Percentiles rank a stretch among this genome's conserved stretches.
Conservation (phyloP, 35 echinoderm and acorn worm genomes). For the Apostichopus japonicus region DNA sequence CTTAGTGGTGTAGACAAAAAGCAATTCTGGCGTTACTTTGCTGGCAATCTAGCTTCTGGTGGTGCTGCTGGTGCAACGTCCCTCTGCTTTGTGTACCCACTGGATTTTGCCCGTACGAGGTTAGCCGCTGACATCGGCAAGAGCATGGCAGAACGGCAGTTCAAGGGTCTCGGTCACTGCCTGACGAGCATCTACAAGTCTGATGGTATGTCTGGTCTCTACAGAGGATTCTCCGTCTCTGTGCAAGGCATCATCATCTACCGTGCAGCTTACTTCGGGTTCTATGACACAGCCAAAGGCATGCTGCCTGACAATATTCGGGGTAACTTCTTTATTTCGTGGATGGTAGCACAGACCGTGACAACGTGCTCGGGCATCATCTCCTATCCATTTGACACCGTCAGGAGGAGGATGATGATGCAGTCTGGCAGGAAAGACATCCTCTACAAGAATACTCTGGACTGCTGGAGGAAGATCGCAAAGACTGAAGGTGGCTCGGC, state of each 20-base stretch:
- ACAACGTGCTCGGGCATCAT: conserved; percentile 95
- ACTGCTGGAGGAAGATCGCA: conserved; percentile 96
- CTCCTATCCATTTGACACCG: conserved; percentile 99
- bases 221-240: conserved; percentile 88
- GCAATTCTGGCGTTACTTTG: conserved; percentile 87
- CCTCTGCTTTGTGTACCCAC: conserved; percentile 94
- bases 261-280: conserved; percentile 97
- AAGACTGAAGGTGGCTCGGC: conserved; percentile 70
- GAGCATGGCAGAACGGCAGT: conserved; percentile 64
- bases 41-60: conserved; percentile 97
- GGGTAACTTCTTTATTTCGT: conserved; percentile 86
- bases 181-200: conserved; percentile 83
- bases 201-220: conserved; percentile 88
- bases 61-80: conserved; percentile 97
- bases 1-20: conserved; percentile 85
- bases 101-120: conserved; percentile 97
- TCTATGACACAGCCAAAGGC: conserved; percentile 96
- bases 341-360: conserved; percentile 94
- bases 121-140: conserved; percentile 94
- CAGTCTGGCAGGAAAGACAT: conserved; percentile 90
- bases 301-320: conserved; percentile 67
- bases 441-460: conserved; percentile 93
- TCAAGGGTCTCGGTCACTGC: conserved; percentile 93
- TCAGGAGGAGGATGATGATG: conserved; percentile 99
- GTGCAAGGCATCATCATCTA: conserved; percentile 99